Evolutionary conservation across 53 echinoderm and acorn worm species (phyloP).

Genomic region (Holothuria leucospilota): DNA sequence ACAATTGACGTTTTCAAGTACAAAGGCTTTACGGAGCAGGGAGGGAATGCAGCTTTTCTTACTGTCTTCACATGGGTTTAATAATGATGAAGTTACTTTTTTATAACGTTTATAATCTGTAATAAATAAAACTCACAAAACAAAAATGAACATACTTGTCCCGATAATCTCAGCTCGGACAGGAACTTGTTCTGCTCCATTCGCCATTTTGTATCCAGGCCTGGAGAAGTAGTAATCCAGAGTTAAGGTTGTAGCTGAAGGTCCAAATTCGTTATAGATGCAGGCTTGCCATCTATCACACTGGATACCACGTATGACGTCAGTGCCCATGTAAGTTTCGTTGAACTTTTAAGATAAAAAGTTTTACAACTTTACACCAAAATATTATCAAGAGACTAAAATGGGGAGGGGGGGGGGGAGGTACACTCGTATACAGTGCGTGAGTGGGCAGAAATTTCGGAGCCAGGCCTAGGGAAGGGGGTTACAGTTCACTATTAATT

Average conservation of each 20-base stretch:
- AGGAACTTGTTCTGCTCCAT: conserved; percentile 67
- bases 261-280: conserved; percentile 54
- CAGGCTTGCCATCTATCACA: conserved; percentile 79
- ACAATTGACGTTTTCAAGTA: no score
- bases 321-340: conserved; percentile 76
- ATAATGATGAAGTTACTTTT: no score
- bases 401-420: no score
- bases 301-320: conserved; percentile 66
- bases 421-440: no score
- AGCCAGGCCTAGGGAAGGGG: no score
- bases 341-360: conserved; percentile 45
- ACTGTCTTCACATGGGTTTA: no score
- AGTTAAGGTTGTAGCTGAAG: conserved; percentile 44
- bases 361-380: no score
- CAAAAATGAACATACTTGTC: conserved; percentile 45
- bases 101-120: background rate
- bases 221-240: conserved; percentile 76
- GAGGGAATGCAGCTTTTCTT: no score
- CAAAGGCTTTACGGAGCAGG: no score
- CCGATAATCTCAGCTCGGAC: conserved; percentile 74
- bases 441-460: no score
- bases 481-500: no score
- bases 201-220: conserved; percentile 65
- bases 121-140: background rate
- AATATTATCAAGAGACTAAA: no score